Percentiles rank a stretch among this genome's conserved stretches.
These are phyloP conservation scores for Pteropus alecto DNA, from an alignment of 2,113 vertebrate species.

Conservation along the genomic window DNA sequence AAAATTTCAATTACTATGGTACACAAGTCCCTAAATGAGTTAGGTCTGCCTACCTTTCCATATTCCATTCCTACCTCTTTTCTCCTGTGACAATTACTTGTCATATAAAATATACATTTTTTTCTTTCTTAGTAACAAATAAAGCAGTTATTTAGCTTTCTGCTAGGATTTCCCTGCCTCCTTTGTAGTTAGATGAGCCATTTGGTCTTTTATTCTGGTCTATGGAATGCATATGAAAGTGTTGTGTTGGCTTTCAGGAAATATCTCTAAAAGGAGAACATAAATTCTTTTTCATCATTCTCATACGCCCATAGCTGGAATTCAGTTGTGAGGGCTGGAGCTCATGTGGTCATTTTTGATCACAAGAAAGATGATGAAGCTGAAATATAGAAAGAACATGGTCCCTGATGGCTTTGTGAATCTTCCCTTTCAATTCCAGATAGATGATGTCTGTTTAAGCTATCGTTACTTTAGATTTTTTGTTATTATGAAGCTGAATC, in stretches of 20 bases:
- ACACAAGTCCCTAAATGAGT: not conserved
- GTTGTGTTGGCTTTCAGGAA: not conserved
- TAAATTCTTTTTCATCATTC: not conserved
- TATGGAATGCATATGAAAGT: not conserved
- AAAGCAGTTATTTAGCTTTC: not conserved
- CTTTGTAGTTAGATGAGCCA: not conserved
- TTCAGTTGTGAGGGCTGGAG: not conserved
- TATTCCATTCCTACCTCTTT: not conserved
- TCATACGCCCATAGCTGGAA: not conserved
- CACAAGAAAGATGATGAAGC: not conserved
- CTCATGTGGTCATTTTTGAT: not conserved
- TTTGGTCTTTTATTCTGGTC: not conserved
- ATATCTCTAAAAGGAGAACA: not conserved
- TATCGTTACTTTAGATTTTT: not conserved
- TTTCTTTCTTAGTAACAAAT: not conserved
- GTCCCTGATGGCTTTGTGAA: not conserved
- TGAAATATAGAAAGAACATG: not conserved
- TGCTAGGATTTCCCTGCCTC: not conserved
- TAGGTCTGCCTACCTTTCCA: not conserved
- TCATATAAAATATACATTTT: not conserved
- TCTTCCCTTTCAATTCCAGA: not conserved
- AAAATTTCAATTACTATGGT: not conserved
- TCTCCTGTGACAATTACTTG: not conserved
- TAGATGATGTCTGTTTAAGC: not conserved
- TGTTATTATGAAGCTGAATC: not conserved